A percentile compares a stretch with the other conserved stretches of the same genome.
Conservation (phyloP, 2,888 invertebrate genomes). For the Drosophila neutralis region DNA sequence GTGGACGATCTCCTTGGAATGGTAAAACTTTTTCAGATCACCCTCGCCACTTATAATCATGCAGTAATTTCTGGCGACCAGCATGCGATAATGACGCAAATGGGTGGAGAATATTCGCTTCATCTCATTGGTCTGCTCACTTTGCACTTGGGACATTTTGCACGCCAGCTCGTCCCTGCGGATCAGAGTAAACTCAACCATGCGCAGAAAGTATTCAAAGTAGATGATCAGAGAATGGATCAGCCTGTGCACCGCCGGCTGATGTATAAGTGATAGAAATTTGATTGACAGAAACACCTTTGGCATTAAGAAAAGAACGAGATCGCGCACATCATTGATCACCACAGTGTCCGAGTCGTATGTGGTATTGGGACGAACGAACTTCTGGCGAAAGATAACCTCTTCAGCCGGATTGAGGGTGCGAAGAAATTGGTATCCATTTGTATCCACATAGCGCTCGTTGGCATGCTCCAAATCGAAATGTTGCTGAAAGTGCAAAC, state of each 20-base stretch:
- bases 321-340: constrained; percentile 19
- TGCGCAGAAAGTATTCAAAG: constrained; percentile 81
- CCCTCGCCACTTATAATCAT: constrained; percentile 4
- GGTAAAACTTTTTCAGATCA: constrained; percentile 22
- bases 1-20: constrained; percentile 12
- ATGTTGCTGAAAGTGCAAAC: constrained; percentile 7
- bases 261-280: constrained; percentile 7
- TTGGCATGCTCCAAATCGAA: constrained; percentile 12
- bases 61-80: constrained; percentile 72
- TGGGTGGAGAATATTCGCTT: constrained; percentile 77
- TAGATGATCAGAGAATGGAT: constrained; percentile 81
- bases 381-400: constrained; percentile 18
- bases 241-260: constrained; percentile 43
- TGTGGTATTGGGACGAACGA: neutral
- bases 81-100: constrained; percentile 78
- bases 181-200: constrained; percentile 81
- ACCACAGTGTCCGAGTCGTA: constrained; percentile 16
- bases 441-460: constrained; percentile 18
- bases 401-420: constrained; percentile 24
- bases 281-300: constrained; percentile 14
- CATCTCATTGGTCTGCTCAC: constrained; percentile 72
- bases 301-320: constrained; percentile 24
- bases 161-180: constrained; percentile 78
- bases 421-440: constrained; percentile 22
- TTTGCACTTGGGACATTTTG: constrained; percentile 74